Evolutionary conservation across 53 echinoderm and acorn worm genomes (phyloP), one percentile per base, ranked within the genome.

Genomic region (Actinopyga echinites): DNA sequence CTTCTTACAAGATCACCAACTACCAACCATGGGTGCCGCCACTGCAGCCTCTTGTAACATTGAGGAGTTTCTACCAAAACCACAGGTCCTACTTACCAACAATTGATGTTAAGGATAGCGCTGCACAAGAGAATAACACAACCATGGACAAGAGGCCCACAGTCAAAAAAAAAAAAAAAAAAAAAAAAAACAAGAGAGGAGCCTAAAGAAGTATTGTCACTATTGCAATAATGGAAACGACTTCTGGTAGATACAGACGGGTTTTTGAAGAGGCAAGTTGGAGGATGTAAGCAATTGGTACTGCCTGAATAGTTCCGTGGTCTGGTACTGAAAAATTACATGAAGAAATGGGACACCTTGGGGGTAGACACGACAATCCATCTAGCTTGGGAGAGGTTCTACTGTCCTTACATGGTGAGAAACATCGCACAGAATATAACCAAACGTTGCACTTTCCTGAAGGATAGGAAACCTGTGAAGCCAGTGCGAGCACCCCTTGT

Each of bases 141-240:
- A 19, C 19, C 10, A 54, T 54, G 19, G 55, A 19, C 55, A 54
- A 54, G 19, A 19, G 10, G 55, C 19, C 19, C 10, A 54, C 55
- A 54, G n/a, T n/a, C n/a, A n/a, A n/a, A n/a, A n/a, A n/a, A n/a
- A n/a, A n/a, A n/a, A n/a, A n/a, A n/a, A n/a, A n/a, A n/a, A n/a
- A n/a, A n/a, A n/a, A n/a, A n/a, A n/a, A n/a, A n/a, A n/a, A n/a
- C n/a, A n/a, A n/a, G n/a, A n/a, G n/a, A n/a, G n/a, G n/a, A n/a
- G n/a, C n/a, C n/a, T n/a, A n/a, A n/a, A n/a, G n/a, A n/a, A 54
- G 55, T 54, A 19, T 10, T 19, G 19, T 54, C 11, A 12, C 55
- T 83, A 21, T 56, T 83, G n/a, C 84, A 83, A 54, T 74, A 85
- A 20, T 85, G 85, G 85, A 85, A 85, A 30, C 54, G 49, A 1